Base-by-base conservation (phyloP, 1,140 invertebrate genomes). In the Tyrophagus putrescentiae region DNA sequence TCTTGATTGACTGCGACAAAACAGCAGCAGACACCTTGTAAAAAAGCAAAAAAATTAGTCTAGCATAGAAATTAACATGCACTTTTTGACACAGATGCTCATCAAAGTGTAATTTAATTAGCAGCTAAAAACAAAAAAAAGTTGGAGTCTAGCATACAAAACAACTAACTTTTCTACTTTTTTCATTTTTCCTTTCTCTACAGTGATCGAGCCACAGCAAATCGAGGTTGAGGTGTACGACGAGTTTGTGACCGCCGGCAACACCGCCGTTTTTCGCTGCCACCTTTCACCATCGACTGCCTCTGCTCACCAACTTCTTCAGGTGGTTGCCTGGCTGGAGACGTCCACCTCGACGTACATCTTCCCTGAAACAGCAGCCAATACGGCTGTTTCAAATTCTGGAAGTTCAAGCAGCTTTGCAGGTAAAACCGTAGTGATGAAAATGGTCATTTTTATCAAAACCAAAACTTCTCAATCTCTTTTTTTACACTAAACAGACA, bases 281-380 rank as follows among this genome's bases (percentile, higher is more conserved):
- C 64, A 66, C 34, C n/a, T n/a, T n/a, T n/a, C n/a, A n/a, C n/a
- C n/a, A n/a, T 70, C 73, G 27, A 85, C 86, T n/a, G 85, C 84
- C 21, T 88, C 87, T 74, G 84, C 89, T 53, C 80, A 81, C 50
- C 85, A 89, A 75, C 84, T 87, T 72, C 81, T 89, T 62, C 81
- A 84, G 65, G 81, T 89, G 62, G 76, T 80, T 57, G 83, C 83
- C 68, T 89, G 86, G 85, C 41, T 65, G 23, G 59, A 62, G 39
- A 45, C 62, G 29, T 59, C 57, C 11, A 48, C 44, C 7, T 42
- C 57, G 13, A 42, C 32, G 32, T 31, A 54, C 3, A 54, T 54
- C 25, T 54, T 54, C 11, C 52, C 52, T 13, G 28, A 21, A 25
- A 50, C 21, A n/a, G 16, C 25, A 23, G 54, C 16, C 54, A 23